phyloP scores from a whole-genome alignment of 2,797 vertebrate species.

The Morelia viridis region DNA sequence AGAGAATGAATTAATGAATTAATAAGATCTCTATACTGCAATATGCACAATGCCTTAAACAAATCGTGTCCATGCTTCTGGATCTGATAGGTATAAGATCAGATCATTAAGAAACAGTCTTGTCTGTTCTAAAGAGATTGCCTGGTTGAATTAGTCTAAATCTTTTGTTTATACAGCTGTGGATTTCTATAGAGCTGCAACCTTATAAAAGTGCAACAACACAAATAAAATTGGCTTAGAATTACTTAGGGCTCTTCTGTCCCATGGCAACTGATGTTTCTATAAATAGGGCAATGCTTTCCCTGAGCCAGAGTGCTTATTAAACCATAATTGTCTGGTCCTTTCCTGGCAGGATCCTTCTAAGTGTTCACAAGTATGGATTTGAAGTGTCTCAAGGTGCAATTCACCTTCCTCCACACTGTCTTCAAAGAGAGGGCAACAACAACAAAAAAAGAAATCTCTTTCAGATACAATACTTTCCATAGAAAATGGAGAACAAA shows the following conservation, averaged over 20 bases:
- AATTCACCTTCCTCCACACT: not conserved
- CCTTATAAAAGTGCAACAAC: not conserved
- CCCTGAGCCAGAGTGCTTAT: conserved; percentile 53
- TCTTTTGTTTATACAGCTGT: conserved; percentile 61
- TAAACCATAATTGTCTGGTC: not conserved
- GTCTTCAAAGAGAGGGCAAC: not conserved
- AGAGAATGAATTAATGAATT: not conserved
- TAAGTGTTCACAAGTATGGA: not conserved
- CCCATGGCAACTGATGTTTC: conserved; percentile 43
- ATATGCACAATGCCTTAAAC: not conserved
- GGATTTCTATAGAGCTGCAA: conserved; percentile 40
- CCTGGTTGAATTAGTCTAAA: conserved; percentile 40
- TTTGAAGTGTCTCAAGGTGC: not conserved
- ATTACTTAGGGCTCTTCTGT: not conserved
- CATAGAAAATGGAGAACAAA: not conserved
- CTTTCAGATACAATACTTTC: not conserved
- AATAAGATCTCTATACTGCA: not conserved
- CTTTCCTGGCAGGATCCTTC: not conserved
- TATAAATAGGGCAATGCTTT: conserved; percentile 58
- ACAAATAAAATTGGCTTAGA: conserved; percentile 64
- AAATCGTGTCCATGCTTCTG: not conserved
- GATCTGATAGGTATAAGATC: not conserved
- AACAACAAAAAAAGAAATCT: too few relatives aligned
- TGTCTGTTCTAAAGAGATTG: conserved; percentile 49
- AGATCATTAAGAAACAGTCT: conserved; percentile 15